Base-by-base conservation (phyloP, 1,140 invertebrate species). In the Sycobia sp. region DNA sequence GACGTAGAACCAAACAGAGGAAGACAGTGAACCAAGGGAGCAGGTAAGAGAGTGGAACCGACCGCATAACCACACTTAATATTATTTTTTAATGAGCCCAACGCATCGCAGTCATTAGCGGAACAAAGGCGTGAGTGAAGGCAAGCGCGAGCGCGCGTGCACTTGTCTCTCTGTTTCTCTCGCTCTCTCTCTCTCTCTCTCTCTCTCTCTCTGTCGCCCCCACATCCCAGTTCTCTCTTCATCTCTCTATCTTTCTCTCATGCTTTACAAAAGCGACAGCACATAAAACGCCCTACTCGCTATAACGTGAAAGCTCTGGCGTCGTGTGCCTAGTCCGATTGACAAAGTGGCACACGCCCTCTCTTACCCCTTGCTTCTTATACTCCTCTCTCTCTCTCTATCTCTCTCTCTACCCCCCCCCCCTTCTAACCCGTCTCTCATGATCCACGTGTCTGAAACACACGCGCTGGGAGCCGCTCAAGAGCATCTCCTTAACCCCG, bases 401-500 rank as follows among this genome's bases (percentile, higher is more conserved):
- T 43, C 22, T 18, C 36, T 44, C 39, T 53, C 50, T 65, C 38
- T 43, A 13, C 38, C 4, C 55, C 61, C 60, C 62, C 58, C 65
- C 57, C 20, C 49, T 18, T 44, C 25, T 56, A 41, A 53, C 23
- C 29, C 64, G 18, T 27, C 47, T 18, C 55, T 62, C 66, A 61
- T 60, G 60, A 50, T 27, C 43, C 50, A 7, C 54, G 41, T 36
- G 43, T 54, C 56, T 56, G 41, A 22, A 32, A 39, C 29, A 53
- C 20, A 44, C 29, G 46, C 29, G 36, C n/a, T 20, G 20, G 49
- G 62, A 63, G 68, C 61, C 10, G 58, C 57, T 63, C 55, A 36
- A 50, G 59, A 54, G 50, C 32, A 47, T 47, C 59, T 54, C 59
- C 59, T 62, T 62, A 62, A 62, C 59, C 59, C 41, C 59, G 27